Evolutionary conservation across 2,888 invertebrate genomes (phyloP).

Genomic region (Lasioglossum villosulum): DNA sequence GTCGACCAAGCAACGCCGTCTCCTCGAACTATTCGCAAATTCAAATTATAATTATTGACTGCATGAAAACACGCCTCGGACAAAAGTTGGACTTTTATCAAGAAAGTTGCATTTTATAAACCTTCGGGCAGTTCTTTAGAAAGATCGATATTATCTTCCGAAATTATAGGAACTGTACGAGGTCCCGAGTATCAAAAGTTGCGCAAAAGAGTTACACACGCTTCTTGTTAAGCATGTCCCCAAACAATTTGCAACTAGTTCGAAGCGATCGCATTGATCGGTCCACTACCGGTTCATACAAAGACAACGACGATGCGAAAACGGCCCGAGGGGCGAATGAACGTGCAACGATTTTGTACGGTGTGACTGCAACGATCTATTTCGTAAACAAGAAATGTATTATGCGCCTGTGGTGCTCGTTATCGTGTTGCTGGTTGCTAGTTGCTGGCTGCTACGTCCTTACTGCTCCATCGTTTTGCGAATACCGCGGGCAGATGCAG

Average conservation of each 20-base stretch:
- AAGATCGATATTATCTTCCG: neutral
- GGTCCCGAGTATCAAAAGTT: neutral
- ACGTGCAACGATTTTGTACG: conserved; percentile 50
- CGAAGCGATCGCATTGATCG: neutral
- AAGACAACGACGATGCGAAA: conserved; percentile 37
- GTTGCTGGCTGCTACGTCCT: neutral
- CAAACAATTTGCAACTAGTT: neutral
- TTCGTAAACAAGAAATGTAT: conserved; percentile 33
- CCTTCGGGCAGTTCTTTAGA: neutral
- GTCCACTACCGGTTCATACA: neutral
- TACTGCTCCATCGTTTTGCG: conserved; percentile 50
- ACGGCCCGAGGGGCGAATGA: conserved; percentile 31
- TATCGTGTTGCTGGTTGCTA: neutral
- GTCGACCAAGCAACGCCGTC: neutral
- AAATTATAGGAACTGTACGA: no score
- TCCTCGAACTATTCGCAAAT: neutral
- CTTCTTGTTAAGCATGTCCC: neutral
- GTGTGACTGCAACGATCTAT: conserved; percentile 30
- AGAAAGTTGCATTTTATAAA: no score
- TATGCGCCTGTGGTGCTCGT: conserved; percentile 9
- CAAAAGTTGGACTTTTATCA: neutral
- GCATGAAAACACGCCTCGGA: no score
- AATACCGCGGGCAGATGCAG: conserved; percentile 16
- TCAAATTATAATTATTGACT: neutral
- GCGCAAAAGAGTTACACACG: neutral